These are phyloP conservation scores for Anas acuta DNA, from an alignment of 2,797 vertebrate genomes.

Conservation along the genomic window DNA sequence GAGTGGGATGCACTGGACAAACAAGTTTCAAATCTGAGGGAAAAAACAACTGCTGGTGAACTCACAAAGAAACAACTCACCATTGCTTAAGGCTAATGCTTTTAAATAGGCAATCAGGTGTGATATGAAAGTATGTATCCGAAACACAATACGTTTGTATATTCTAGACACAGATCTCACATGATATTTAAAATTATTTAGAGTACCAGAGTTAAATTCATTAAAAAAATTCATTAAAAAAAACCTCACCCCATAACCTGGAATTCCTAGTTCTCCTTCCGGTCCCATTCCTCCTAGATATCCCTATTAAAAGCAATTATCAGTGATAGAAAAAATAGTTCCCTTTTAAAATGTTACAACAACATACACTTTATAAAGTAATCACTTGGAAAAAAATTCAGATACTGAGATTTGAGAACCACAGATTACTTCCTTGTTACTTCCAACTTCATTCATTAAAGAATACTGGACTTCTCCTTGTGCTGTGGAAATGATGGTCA, in stretches of 20 bases:
- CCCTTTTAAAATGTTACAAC: not conserved
- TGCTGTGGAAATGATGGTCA: not conserved
- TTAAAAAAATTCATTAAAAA: not conserved
- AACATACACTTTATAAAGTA: not conserved
- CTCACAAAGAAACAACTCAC: not conserved
- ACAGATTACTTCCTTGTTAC: not conserved
- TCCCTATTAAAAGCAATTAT: slow-evolving; percentile 82
- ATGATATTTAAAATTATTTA: not conserved
- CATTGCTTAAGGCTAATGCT: not conserved
- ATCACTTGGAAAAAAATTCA: not conserved
- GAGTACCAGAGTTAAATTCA: not conserved
- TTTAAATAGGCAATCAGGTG: not conserved
- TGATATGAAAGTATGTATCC: not conserved
- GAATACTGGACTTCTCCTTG: not conserved
- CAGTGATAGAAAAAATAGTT: slow-evolving; percentile 19
- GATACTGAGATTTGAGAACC: not conserved
- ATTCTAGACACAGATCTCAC: not conserved
- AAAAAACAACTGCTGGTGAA: not conserved
- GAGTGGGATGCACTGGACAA: not conserved
- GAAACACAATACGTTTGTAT: not conserved
- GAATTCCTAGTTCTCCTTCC: slow-evolving; percentile 88
- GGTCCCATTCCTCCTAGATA: slow-evolving; percentile 87
- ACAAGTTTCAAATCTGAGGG: not conserved
- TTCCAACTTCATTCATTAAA: not conserved
- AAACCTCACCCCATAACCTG: slow-evolving; percentile 87